Base-by-base conservation (phyloP, 1,140 invertebrate genomes). In the Nylanderia fulva region DNA sequence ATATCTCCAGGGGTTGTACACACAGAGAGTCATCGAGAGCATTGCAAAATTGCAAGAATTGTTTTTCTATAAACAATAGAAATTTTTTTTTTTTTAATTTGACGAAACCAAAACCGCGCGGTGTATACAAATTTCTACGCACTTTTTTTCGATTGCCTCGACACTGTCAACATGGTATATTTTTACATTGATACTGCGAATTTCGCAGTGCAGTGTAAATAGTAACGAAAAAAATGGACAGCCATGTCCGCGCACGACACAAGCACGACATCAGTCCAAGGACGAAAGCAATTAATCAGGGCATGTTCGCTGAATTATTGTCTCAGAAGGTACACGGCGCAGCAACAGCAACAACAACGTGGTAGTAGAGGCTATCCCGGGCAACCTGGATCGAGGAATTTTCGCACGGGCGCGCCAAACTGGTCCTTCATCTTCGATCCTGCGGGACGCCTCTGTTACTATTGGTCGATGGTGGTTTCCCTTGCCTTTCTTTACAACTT, bases 401-500 rank as follows among this genome's bases (percentile, higher is more conserved):
- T 96, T 80, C 92, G 95, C 36, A 94, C 95, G 6, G 95, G 95
- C 36, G 95, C 96, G 7, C 96, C 97, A 77, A 97, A 97, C 90
- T 98, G 98, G 97, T 98, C 98, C 42, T 98, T 99, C 94, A 98
- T 98, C 60, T 98, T 98, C 94, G 98, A 99, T 95, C 98, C 97
- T 18, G 98, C 98, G 72, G 98, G 98, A 86, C 96, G 98, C 45
- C 96, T 99, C 33, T 99, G 98, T 95, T 99, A 99, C 95, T 99
- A 99, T 93, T 99, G 98, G 98, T 98, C 98, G 86, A 98, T 99
- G 97, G 98, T 99, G 54, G 99, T 99, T 52, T 99, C 98, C 75
- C 96, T 99, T 89, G 99, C 99, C 90, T 99, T 99, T 95, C 97
- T 99, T 83, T 99, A 99, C 96, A 99, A 99, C 95, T 99, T 99